phyloP scores from a whole-genome alignment of 30 jellyfish, hydroid and myxozoan species.

The Nemopilema nomurai region DNA sequence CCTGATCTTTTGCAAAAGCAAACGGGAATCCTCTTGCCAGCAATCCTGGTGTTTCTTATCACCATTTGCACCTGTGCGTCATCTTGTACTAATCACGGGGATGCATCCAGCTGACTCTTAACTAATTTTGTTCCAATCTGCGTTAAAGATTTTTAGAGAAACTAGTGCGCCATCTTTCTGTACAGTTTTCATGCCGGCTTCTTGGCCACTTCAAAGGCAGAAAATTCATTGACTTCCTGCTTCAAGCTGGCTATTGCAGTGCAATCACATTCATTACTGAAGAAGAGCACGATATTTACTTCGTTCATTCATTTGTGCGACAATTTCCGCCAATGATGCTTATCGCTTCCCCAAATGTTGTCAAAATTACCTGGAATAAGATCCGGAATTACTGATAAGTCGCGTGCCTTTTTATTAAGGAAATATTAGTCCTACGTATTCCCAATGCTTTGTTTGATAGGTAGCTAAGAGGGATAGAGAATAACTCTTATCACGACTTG shows the following conservation, averaged over 20 bases:
- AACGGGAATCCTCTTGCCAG: too few species aligned
- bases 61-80: too few species aligned
- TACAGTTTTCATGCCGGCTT: neutral
- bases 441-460: neutral
- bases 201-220: neutral
- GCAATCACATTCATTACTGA: neutral
- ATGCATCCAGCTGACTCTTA: too few species aligned
- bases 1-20: neutral
- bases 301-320: neutral
- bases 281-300: neutral
- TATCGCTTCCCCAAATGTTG: conserved; percentile 15
- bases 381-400: conserved; percentile 19
- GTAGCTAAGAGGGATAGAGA: neutral
- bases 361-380: conserved; percentile 29
- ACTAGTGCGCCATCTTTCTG: too few species aligned
- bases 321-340: conserved; percentile 6
- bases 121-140: too few species aligned
- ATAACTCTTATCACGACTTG: neutral
- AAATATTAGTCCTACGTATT: neutral
- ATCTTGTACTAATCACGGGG: too few species aligned
- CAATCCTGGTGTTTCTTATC: too few species aligned
- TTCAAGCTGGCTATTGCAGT: neutral
- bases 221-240: neutral
- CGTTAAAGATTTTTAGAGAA: too few species aligned
- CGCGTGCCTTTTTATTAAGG: conserved; percentile 43